Evolutionary conservation across 1,140 invertebrate species (phyloP), one percentile per base, ranked within the genome.

Genomic region (Hypothenemus hampei): DNA sequence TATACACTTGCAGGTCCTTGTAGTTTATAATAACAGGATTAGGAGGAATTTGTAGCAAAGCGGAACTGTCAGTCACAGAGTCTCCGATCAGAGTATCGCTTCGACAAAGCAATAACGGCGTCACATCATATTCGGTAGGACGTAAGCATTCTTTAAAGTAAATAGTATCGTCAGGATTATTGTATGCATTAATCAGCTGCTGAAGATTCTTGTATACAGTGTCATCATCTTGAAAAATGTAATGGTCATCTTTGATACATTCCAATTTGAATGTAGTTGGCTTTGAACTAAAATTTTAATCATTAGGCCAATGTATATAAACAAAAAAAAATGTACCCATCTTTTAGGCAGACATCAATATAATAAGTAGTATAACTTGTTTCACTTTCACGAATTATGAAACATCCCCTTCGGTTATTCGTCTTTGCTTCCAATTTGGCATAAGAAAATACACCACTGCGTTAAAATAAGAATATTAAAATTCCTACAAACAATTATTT

Each of bases 101-200:
- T 56, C 74, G 75, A 63, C 87, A 90, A 11, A 92, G 72, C 24
- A 91, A 68, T 53, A 91, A 65, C 24, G 82, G 80, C 3, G 87
- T 87, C 69, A 82, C 81, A 70, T 91, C 90, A 76, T 89, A 89
- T 77, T 91, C 87, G 2, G 89, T 91, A 11, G 89, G 83, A 31
- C 85, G 87, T 65, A 93, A 77, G 63, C 88, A 89, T 69, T 89
- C 85, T 26, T 79, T 75, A 5, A 89, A 68, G 63, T 76, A 79
- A 63, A 86, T 74, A 35, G 71, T 63, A 23, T 71, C 72, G 35
- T 80, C 74, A 10, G 77, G 70, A 70, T 81, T 72, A 64, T 79
- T 78, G 66, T 85, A 80, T 51, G 78, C 75, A 5, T 68, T 61
- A 24, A 87, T 72, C 19, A 89, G 71, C 45, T 84, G 77, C 49